Evolutionary conservation across 2,113 vertebrate species (phyloP).

Genomic region (Mus spicilegus): DNA sequence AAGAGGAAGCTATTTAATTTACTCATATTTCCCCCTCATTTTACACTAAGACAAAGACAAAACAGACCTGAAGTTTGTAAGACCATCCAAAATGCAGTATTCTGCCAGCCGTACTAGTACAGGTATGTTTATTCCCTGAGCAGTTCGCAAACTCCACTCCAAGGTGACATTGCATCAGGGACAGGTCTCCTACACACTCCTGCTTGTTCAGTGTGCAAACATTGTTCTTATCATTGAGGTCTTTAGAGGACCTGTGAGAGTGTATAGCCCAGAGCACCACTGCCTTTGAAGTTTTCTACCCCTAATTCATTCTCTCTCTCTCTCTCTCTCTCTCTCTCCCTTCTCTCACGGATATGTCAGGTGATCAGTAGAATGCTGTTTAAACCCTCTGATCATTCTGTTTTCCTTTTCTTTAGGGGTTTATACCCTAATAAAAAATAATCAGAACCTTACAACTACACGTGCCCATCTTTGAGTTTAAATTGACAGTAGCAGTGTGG

Average conservation of each 20-base stretch:
- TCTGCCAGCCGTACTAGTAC: too few species aligned
- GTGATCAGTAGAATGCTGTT: background rate
- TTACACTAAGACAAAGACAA: slow-evolving; percentile 30
- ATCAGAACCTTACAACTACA: background rate
- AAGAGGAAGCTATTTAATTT: slow-evolving; percentile 29
- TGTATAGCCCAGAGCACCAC: background rate
- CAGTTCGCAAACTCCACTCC: background rate
- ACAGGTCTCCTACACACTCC: rapidly evolving
- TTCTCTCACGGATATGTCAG: background rate
- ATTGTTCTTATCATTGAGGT: background rate
- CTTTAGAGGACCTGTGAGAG: too few species aligned
- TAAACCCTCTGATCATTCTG: background rate
- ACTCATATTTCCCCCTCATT: background rate
- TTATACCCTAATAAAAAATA: background rate
- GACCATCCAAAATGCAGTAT: background rate
- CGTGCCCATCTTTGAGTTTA: background rate
- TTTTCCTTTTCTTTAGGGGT: slow-evolving; percentile 23
- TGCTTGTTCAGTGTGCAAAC: background rate
- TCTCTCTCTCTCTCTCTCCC: background rate
- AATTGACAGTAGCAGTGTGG: background rate
- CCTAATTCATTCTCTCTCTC: background rate
- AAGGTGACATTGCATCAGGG: background rate
- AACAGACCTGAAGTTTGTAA: background rate
- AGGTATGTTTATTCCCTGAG: rapidly evolving
- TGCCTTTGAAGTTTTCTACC: background rate